phyloP scores from a whole-genome alignment of 2,888 invertebrate species.

The Sphinx pinastri region DNA sequence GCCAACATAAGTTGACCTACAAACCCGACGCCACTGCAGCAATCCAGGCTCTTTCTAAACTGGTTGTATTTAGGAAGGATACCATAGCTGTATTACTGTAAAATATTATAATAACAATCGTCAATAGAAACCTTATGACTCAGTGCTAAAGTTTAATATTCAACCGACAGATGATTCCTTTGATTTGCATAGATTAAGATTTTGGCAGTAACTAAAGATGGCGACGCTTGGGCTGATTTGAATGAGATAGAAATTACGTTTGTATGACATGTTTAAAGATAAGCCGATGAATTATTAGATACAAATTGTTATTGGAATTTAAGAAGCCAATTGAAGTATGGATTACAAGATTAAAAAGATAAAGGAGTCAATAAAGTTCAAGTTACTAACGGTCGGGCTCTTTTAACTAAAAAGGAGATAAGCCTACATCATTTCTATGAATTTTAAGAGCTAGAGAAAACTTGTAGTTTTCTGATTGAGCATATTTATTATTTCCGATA shows the following conservation, averaged over 20 bases:
- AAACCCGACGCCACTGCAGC: neutral
- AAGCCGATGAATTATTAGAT: neutral
- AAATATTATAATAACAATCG: slow-evolving; percentile 5
- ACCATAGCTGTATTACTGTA: slow-evolving; percentile 20
- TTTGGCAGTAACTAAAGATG: slow-evolving; percentile 21
- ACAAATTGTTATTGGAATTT: slow-evolving; percentile 3
- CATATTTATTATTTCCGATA: too few species aligned
- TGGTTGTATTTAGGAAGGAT: slow-evolving; percentile 27
- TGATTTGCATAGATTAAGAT: slow-evolving; percentile 22
- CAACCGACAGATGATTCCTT: neutral
- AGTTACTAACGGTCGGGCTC: neutral
- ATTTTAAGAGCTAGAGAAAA: neutral
- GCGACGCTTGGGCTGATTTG: slow-evolving; percentile 11
- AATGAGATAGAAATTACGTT: slow-evolving; percentile 12
- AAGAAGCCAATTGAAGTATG: neutral
- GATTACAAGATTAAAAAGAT: slow-evolving; percentile 3
- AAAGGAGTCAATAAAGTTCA: neutral
- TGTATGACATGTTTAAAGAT: slow-evolving; percentile 8
- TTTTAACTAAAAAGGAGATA: neutral
- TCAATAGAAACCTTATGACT: slow-evolving; percentile 2
- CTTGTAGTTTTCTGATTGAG: too few species aligned
- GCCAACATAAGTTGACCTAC: neutral
- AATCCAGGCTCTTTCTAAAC: slow-evolving; percentile 23
- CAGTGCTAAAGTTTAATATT: slow-evolving; percentile 7
- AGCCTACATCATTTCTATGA: neutral